Base-by-base conservation (phyloP, 2,797 vertebrate genomes). In the Carapus acus region DNA sequence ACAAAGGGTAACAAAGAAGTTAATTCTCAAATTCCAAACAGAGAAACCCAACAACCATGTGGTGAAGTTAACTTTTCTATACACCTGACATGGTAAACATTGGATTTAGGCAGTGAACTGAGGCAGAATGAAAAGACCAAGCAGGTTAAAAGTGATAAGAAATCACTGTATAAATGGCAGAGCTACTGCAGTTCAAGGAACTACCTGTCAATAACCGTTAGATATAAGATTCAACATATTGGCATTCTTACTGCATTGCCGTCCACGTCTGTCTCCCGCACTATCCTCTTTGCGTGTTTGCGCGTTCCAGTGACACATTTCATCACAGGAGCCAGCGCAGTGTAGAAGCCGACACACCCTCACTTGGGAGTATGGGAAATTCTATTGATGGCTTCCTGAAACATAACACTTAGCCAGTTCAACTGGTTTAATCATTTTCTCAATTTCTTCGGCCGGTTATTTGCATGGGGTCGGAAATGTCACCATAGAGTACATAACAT, bases 361-460 rank as follows among this genome's bases (percentile, higher is more conserved):
- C 36, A 52, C 24, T 14, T 11, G 49, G 5, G 64, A 43, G 42
- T 56, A 49, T 45, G 42, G 24, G 31, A 55, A 58, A 38, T 13
- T 38, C 54, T 31, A 40, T 6, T 1, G 4, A 9, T 58, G 43
- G 59, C 69, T 80, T 80, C 77, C 77, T 80, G 79, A 75, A 82
- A 85, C 33, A 53, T 16, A 20, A 33, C 31, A 33, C 31, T 33
- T 3, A 13, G 14, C 47, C 61, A 45, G 56, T 29, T 45, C 38
- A 71, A 71, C 77, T 57, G 77, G 80, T 82, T 83, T 75, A 42
- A 56, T 73, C 15, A 56, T 65, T 66, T 6, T 37, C 23, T n/a
- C 18, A 6, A 6, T 38, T 77, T 71, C 52, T 43, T 41, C 43
- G 47, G 65, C 12, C 22, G 33, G 34, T 54, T 42, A 34, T 13